phyloP scores from a whole-genome alignment of 2,888 invertebrate genomes.

The Sisyra nigra region DNA sequence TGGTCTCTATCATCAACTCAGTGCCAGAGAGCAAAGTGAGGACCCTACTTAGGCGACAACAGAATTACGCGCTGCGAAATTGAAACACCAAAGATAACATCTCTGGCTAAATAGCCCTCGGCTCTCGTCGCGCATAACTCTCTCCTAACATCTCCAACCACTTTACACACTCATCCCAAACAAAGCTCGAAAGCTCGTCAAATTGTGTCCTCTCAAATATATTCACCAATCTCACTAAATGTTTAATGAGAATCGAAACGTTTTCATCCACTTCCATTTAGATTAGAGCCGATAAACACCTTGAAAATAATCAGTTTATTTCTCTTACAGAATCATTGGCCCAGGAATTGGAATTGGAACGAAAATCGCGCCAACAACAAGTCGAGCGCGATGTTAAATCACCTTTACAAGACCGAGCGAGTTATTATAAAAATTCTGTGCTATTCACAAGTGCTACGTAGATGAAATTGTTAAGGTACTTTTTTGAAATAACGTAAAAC shows the following conservation, averaged over 20 bases:
- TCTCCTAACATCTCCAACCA: not conserved
- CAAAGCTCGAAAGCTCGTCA: not conserved
- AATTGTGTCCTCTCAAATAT: constrained; percentile 1
- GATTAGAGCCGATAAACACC: too few relatives aligned
- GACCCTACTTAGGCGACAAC: constrained; percentile 9
- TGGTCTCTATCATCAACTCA: too few relatives aligned
- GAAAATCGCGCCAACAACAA: constrained; percentile 64
- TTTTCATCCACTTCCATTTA: too few relatives aligned
- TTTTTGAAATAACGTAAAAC: too few relatives aligned
- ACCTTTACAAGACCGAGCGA: constrained; percentile 63
- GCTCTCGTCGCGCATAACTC: constrained; percentile 1
- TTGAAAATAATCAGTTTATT: constrained; percentile 12
- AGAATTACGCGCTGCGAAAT: constrained; percentile 9
- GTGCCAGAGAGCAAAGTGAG: not conserved
- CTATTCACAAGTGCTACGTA: constrained; percentile 77
- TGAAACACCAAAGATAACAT: constrained; percentile 10
- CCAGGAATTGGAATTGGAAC: constrained; percentile 75
- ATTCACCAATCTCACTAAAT: too few relatives aligned
- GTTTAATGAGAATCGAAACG: too few relatives aligned
- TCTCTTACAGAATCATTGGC: constrained; percentile 63
- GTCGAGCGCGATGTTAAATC: constrained; percentile 74
- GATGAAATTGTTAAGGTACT: constrained; percentile 11
- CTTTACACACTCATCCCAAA: not conserved
- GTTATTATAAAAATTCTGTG: constrained; percentile 82
- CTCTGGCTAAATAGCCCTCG: constrained; percentile 9